phyloP scores from a whole-genome alignment of 2,888 invertebrate genomes.

The Pemphredon lugubris region DNA sequence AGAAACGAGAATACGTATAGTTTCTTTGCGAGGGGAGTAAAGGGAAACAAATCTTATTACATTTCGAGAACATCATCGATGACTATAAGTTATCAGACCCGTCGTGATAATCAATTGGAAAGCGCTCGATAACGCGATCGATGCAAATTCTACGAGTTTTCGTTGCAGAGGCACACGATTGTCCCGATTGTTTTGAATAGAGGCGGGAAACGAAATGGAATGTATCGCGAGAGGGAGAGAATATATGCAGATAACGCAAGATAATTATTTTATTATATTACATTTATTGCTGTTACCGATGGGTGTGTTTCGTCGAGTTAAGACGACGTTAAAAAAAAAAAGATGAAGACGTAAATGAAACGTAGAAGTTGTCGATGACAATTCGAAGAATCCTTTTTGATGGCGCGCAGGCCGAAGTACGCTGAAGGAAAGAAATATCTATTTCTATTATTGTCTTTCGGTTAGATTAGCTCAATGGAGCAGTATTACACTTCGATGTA shows the following conservation, averaged over 20 bases:
- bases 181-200: constrained; percentile 1
- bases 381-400: constrained; percentile 6
- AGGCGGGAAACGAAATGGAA: not conserved
- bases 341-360: no score
- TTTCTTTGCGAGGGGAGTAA: no score
- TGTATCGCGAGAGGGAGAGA: not conserved
- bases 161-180: not conserved
- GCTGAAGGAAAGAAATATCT: not conserved
- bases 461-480: constrained; percentile 43
- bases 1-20: no score
- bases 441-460: constrained; percentile 20
- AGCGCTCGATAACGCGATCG: not conserved
- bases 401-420: not conserved
- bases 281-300: constrained; percentile 8
- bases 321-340: constrained; percentile 10
- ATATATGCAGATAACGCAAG: not conserved
- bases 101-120: constrained; percentile 1
- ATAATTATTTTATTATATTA: constrained; percentile 19
- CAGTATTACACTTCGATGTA: constrained; percentile 48
- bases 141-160: constrained; percentile 4
- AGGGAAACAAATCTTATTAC: no score
- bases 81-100: no score
- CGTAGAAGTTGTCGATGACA: no score
- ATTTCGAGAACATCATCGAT: no score
- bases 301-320: constrained; percentile 10